Evolutionary conservation across 2,888 invertebrate genomes (phyloP).

Genomic region (Agapostemon virescens): DNA sequence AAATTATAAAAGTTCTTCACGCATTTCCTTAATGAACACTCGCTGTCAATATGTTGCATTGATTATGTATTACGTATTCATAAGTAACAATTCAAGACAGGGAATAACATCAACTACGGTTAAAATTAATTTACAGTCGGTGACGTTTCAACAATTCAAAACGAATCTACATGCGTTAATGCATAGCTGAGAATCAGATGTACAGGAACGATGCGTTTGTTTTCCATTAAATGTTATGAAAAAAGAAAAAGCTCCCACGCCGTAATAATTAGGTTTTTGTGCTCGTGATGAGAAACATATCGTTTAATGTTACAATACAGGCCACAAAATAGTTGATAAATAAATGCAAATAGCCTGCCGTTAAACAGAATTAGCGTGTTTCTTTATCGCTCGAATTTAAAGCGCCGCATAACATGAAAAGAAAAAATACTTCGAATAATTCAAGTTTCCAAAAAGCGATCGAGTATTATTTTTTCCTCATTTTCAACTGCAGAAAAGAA

Average conservation of each 20-base stretch:
- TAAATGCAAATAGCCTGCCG: slow-evolving; percentile 57
- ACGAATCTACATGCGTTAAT: slow-evolving; percentile 35
- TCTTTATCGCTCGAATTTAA: slow-evolving; percentile 20
- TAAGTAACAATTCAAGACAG: slow-evolving; percentile 29
- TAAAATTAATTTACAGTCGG: slow-evolving; percentile 43
- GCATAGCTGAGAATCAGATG: slow-evolving; percentile 33
- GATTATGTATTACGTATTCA: slow-evolving; percentile 8
- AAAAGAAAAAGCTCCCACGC: neutral
- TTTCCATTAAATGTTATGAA: slow-evolving; percentile 5
- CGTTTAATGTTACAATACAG: slow-evolving; percentile 25
- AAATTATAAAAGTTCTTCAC: slow-evolving; percentile 18
- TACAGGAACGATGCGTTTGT: slow-evolving; percentile 27
- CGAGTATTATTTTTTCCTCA: neutral
- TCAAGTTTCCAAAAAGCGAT: slow-evolving; percentile 11
- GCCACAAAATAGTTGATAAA: slow-evolving; percentile 33
- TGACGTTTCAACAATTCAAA: slow-evolving; percentile 39
- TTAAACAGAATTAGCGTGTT: slow-evolving; percentile 55
- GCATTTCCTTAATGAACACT: slow-evolving; percentile 15
- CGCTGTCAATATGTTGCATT: slow-evolving; percentile 23
- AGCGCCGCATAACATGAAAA: slow-evolving; percentile 39
- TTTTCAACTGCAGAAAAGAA: slow-evolving; percentile 11
- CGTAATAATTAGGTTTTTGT: slow-evolving; percentile 27
- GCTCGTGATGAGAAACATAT: slow-evolving; percentile 18
- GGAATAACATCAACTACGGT: slow-evolving; percentile 24
- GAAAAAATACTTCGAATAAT: slow-evolving; percentile 12